phyloP scores from a whole-genome alignment of 2,797 vertebrate species.

The Micropoecilia bifurca region DNA sequence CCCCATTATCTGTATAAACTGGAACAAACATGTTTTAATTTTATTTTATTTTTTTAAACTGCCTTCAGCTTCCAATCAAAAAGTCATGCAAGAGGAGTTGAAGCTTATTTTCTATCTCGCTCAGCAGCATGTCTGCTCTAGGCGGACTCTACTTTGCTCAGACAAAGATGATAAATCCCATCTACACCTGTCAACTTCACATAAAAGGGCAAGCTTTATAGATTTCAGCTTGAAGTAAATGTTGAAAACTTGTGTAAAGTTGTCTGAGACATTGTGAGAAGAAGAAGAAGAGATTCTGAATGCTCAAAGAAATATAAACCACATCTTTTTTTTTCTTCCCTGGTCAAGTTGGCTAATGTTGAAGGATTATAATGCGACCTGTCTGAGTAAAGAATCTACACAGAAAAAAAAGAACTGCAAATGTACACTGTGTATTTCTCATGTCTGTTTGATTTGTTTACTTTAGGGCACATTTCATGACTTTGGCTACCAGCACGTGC shows the following conservation, averaged over 20 bases:
- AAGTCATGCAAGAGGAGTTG: constrained; percentile 35
- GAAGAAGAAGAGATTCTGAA: background rate
- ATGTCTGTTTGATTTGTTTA: background rate
- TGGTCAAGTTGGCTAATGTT: background rate
- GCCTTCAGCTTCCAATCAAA: constrained; percentile 39
- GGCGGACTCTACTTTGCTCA: constrained; percentile 31
- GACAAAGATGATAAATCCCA: constrained; percentile 45
- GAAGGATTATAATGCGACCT: background rate
- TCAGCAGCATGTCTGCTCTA: constrained; percentile 8
- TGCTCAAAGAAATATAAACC: background rate
- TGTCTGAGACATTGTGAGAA: background rate
- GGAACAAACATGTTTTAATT: constrained; percentile 28
- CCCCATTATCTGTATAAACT: constrained; percentile 36
- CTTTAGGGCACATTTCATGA: constrained; percentile 12
- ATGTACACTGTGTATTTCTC: background rate
- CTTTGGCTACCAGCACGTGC: background rate
- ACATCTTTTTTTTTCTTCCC: no score
- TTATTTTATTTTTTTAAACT: constrained; percentile 8
- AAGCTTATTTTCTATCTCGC: constrained; percentile 17
- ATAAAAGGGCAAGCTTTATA: constrained; percentile 16
- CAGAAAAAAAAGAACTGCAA: background rate
- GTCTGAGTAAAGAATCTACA: background rate
- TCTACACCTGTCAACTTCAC: constrained; percentile 36
- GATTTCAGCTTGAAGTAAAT: constrained; percentile 36
- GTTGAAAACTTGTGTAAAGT: constrained; percentile 22